A percentile compares a stretch with the other conserved stretches of the same genome.
These are phyloP conservation scores for Lepidochitona cinerea DNA, from an alignment of 2,888 invertebrate species.

Conservation along the genomic window DNA sequence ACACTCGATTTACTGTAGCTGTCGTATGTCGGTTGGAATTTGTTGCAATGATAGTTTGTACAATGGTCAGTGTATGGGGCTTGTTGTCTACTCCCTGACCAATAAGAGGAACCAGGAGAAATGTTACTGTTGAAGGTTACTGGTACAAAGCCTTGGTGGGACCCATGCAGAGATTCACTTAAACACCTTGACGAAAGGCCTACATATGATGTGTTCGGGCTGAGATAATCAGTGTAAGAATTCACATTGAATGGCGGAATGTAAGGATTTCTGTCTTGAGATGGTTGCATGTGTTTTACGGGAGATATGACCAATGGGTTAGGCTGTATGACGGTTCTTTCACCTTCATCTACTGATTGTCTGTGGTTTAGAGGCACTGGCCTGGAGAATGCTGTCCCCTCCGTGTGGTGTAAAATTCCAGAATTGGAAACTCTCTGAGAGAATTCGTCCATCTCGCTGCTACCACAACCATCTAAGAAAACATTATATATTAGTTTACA, in stretches of 20 bases:
- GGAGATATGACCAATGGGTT: constrained; percentile 41
- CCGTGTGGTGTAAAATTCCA: no score
- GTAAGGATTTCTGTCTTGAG: constrained; percentile 48
- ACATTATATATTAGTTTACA: no score
- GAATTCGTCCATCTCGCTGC: no score
- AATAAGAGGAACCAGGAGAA: not conserved
- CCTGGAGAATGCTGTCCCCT: constrained; percentile 51
- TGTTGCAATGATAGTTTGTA: constrained; percentile 42
- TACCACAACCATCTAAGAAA: no score
- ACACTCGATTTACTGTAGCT: constrained; percentile 45
- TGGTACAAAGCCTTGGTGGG: constrained; percentile 40
- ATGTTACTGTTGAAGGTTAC: constrained; percentile 30
- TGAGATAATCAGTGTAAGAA: constrained; percentile 51
- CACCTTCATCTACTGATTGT: constrained; percentile 2
- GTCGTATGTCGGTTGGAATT: constrained; percentile 45
- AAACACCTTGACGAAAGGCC: constrained; percentile 35
- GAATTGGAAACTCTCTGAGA: no score
- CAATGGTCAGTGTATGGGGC: constrained; percentile 44
- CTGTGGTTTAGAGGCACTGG: constrained; percentile 37
- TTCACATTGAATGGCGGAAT: constrained; percentile 46
- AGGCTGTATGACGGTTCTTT: not conserved
- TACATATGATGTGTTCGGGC: constrained; percentile 28
- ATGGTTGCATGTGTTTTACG: constrained; percentile 38
- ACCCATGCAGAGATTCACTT: constrained; percentile 32
- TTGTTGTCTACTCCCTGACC: constrained; percentile 37